Base-by-base conservation (phyloP, 2,888 invertebrate genomes). In the Baccha elongata region DNA sequence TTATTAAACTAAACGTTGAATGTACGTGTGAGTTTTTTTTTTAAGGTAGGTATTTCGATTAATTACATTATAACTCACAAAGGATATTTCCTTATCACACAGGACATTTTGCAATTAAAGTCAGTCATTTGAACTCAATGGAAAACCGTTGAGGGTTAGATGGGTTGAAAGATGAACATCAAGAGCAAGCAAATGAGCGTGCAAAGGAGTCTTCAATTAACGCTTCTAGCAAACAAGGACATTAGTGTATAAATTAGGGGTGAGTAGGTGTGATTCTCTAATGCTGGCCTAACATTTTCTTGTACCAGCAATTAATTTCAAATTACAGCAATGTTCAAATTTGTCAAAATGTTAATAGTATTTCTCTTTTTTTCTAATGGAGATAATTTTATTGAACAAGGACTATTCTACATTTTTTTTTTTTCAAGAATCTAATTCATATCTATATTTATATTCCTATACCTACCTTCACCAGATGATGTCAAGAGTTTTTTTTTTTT, bases 401-500 rank as follows among this genome's bases (percentile, higher is more conserved):
- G n/a, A 26, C 42, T 5, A 32, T 32, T 3, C 0, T 6, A 13
- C 15, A n/a, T 58, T 13, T 4, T 32, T 32, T 55, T 17, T 68
- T 15, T 4, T 67, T 8, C 29, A 32, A n/a, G 8, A 32, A 32
- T n/a, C n/a, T n/a, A n/a, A n/a, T n/a, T n/a, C n/a, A n/a, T n/a
- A n/a, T n/a, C n/a, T n/a, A n/a, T n/a, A n/a, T n/a, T n/a, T n/a
- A n/a, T n/a, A n/a, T n/a, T n/a, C n/a, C n/a, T n/a, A n/a, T n/a
- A n/a, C n/a, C n/a, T n/a, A n/a, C n/a, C n/a, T 53, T 52, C 71
- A 75, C 67, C 65, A 44, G 81, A 67, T 81, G 76, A 65, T 84
- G 84, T 84, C 84, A 84, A 78, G 78, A 74, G 76, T 78, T 64
- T 67, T n/a, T n/a, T n/a, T n/a, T n/a, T n/a, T n/a, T n/a, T n/a